phyloP scores from a whole-genome alignment of 2,797 vertebrate species.

The Podarcis lilfordi region DNA sequence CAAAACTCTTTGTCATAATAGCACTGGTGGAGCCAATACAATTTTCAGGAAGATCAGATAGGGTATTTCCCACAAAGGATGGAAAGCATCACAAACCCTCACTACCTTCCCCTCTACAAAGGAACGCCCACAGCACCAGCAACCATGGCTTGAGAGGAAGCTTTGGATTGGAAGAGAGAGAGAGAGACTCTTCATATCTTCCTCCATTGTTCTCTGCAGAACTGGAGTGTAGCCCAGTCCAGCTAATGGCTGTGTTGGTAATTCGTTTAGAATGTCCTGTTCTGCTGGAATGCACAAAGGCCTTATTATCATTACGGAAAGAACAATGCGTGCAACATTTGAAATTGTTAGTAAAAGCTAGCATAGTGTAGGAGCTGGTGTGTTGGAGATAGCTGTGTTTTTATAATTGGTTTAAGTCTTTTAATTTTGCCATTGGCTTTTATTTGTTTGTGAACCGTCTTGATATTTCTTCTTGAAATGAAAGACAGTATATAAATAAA shows the following conservation, averaged over 20 bases:
- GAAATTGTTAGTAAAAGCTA: not conserved
- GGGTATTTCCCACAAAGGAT: not conserved
- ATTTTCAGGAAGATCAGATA: not conserved
- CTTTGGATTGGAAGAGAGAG: not conserved
- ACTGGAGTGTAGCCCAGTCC: slow-evolving; percentile 40
- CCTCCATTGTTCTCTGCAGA: not conserved
- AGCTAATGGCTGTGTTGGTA: fast-evolving
- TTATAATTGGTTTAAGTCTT: too few species aligned
- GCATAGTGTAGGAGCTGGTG: not conserved
- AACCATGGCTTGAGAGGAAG: not conserved
- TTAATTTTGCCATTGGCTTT: too few species aligned
- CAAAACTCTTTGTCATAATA: not conserved
- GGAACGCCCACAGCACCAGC: not conserved
- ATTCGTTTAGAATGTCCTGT: slow-evolving; percentile 24
- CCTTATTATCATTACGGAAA: not conserved
- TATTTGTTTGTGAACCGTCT: too few species aligned
- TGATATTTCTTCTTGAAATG: too few species aligned
- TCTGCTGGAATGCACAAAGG: not conserved
- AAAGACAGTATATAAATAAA: too few species aligned
- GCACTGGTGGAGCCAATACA: not conserved
- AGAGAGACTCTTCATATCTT: not conserved
- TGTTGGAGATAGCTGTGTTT: not conserved
- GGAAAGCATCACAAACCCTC: not conserved
- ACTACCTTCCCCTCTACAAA: not conserved
- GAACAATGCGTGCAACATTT: not conserved